A percentile compares a stretch with the other conserved stretches of the same genome.
phyloP scores from a whole-genome alignment of 2,113 vertebrate species.

The human region DNA sequence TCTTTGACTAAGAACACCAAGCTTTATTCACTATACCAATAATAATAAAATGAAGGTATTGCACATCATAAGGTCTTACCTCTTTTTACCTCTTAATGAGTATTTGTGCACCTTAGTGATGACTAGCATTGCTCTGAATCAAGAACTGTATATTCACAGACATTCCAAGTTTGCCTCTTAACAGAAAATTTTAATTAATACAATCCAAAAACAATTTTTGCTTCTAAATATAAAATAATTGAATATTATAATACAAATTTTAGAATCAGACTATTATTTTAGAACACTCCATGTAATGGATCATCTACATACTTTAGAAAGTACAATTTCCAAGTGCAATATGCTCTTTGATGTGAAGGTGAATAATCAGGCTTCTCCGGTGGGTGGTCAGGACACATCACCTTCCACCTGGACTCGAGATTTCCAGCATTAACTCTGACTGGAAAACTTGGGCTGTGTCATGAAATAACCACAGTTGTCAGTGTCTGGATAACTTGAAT shows the following conservation, averaged over 20 bases:
- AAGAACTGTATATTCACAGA: constrained; percentile 55
- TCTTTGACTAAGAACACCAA: background rate
- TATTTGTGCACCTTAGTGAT: constrained; percentile 42
- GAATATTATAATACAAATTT: constrained; percentile 7
- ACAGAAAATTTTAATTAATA: constrained; percentile 71
- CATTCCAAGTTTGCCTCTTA: constrained; percentile 54
- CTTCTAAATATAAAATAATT: constrained; percentile 57
- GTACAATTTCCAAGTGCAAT: background rate
- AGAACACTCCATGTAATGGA: background rate
- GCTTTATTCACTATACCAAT: background rate
- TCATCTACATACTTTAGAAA: background rate
- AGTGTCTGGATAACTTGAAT: background rate
- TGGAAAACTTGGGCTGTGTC: background rate
- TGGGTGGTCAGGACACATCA: fast-evolving
- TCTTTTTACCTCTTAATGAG: constrained; percentile 8
- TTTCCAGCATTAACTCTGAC: background rate
- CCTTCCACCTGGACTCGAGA: background rate
- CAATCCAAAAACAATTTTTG: constrained; percentile 71
- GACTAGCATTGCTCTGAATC: constrained; percentile 58
- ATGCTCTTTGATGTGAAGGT: background rate
- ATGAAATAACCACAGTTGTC: no score
- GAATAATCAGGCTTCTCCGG: background rate
- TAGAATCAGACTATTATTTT: constrained; percentile 47
- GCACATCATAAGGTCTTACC: background rate
- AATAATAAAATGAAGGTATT: constrained; percentile 27